Base-by-base conservation (phyloP, 2,113 vertebrate species). In the Rhinolophus ferrumequinum region DNA sequence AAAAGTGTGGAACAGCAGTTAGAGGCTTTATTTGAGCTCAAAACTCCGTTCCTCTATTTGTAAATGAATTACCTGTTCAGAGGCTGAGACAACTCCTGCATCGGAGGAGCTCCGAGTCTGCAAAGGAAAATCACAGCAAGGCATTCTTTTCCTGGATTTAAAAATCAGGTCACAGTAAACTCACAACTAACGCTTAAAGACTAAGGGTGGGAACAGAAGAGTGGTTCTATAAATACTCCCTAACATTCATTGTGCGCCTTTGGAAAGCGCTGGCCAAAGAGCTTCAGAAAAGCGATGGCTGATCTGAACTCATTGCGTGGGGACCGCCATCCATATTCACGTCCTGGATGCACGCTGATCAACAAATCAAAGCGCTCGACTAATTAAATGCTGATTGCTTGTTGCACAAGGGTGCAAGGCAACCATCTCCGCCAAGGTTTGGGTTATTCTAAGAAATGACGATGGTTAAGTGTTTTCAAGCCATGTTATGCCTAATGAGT, bases 381-480 rank as follows among this genome's bases (percentile, higher is more conserved):
- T 98, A 98, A 98, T 97, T 98, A 98, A 95, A 94, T 73, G 97
- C 82, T 98, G 97, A 99, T 98, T 98, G 97, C 98, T 97, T 96
- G 96, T 88, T 96, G 96, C 97, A 98, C 81, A 15, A 92, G 95
- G 93, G 96, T 98, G 96, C 97, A 97, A 98, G 97, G 97, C 97
- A 98, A 92, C 96, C 96, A 92, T 97, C 95, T 81, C 90, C 98
- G 88, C 80, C 80, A 92, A 95, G 89, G 86, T 56, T 94, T 95
- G 92, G 96, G 96, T 97, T 97, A 94, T 96, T 98, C 93, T 97
- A 96, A 96, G 96, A 98, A 94, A 76, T 91, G 96, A 97, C 95
- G 79, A 87, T 6, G 95, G 54, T 73, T 64, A 50, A 80, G 58
- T 90, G 96, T 96, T 95, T 97, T 26, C 64, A 35, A 95, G 72